Evolutionary conservation across 2,113 vertebrate species (phyloP).

Genomic region (Phrynosoma blainvillii): DNA sequence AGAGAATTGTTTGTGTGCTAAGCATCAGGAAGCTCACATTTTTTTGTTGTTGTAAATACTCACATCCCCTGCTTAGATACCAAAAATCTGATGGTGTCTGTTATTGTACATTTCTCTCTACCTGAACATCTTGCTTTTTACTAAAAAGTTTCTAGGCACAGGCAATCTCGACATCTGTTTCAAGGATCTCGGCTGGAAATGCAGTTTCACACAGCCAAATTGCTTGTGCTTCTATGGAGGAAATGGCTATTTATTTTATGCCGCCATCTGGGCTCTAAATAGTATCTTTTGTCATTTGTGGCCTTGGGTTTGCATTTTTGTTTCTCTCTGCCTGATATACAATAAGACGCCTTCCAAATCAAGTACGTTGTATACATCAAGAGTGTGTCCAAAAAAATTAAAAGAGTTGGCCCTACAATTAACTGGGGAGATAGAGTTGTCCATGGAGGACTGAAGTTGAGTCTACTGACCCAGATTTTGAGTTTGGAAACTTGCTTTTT

Average conservation of each 20-base stretch:
- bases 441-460: background rate
- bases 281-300: conserved; percentile 78
- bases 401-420: conserved; percentile 19
- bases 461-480: background rate
- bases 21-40: conserved; percentile 13
- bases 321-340: conserved; percentile 56
- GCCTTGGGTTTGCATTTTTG: conserved; percentile 73
- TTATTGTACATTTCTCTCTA: conserved; percentile 65
- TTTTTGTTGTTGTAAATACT: conserved; percentile 35
- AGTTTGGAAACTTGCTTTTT: no score
- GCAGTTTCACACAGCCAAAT: conserved; percentile 81
- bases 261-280: conserved; percentile 83
- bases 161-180: conserved; percentile 85
- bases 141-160: conserved; percentile 76
- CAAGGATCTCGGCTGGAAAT: conserved; percentile 81
- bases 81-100: conserved; percentile 52
- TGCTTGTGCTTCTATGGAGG: conserved; percentile 79
- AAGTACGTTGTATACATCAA: conserved; percentile 60
- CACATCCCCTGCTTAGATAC: conserved; percentile 41
- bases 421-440: background rate
- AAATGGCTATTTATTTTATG: conserved; percentile 85
- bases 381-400: background rate
- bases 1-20: conserved; percentile 34
- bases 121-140: conserved; percentile 82
- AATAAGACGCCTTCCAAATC: conserved; percentile 74